Base-by-base conservation (phyloP, 2,797 vertebrate genomes). In the Champsocephalus gunnari region DNA sequence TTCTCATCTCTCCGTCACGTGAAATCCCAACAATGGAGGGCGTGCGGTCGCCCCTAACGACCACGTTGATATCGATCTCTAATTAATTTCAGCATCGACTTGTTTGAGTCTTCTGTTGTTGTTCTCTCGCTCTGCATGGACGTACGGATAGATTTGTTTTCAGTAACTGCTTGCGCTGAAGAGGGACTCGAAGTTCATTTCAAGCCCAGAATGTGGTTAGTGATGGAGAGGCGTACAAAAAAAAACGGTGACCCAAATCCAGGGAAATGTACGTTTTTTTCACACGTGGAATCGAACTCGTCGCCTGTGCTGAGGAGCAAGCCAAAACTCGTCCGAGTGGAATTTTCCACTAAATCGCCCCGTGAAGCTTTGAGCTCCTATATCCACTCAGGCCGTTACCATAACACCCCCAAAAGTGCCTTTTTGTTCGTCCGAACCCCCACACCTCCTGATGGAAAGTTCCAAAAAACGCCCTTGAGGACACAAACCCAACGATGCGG, bases 401-500 rank as follows among this genome's bases (percentile, higher is more conserved):
- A 78, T 60, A 85, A 84, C 75, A 84, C 41, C 1, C 55, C 47
- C 60, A 70, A 45, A 81, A 73, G 79, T 77, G 76, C 80, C 57
- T 34, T 8, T 57, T 19, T 74, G 59, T 51, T 81, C 11, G 56
- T 89, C 80, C 73, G 41, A 65, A 83, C 64, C 72, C 70, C 34
- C 0, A 70, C 54, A 24, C 70, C 68, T 76, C 77, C 70, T 41
- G 17, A 70, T 77, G 80, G 81, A 91, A 85, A 80, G 81, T 82
- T 84, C 85, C 82, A 80, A 43, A 77, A 70, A 38, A 65, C 6
- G 54, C 53, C 73, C 75, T 75, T 85, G 60, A 77, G 82, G 82
- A 86, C 80, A 92, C 81, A 85, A 80, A 71, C 65, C 65, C 78
- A 28, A 50, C 76, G 83, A 72, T 64, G 79, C 53, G 50, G 80